These are phyloP conservation scores for Callosobruchus maculatus DNA, from an alignment of 2,888 invertebrate species.

Conservation along the genomic window DNA sequence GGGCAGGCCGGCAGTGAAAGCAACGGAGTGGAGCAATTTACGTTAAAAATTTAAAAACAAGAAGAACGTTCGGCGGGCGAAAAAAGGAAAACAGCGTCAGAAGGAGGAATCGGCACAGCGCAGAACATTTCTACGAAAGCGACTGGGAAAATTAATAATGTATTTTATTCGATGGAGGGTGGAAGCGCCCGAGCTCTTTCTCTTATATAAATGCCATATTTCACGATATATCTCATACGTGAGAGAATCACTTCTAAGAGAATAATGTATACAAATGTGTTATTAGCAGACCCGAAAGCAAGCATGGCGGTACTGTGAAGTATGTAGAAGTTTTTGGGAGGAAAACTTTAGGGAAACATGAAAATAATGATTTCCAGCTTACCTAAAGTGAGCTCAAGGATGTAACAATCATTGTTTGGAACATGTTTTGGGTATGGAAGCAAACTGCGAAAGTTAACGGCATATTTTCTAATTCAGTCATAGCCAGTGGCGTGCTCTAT, in stretches of 20 bases:
- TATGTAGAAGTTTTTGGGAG: no score
- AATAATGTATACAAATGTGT: conserved; percentile 41
- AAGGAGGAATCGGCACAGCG: not conserved
- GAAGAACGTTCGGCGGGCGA: not conserved
- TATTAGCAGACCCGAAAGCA: conserved; percentile 28
- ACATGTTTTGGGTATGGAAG: no score
- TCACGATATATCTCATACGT: conserved; percentile 33
- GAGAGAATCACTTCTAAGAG: conserved; percentile 44
- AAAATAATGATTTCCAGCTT: no score
- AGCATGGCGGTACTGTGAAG: not conserved
- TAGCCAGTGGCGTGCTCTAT: no score
- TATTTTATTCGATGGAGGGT: conserved; percentile 17
- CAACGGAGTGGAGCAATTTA: conserved; percentile 18
- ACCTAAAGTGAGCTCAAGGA: no score
- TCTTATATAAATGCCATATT: conserved; percentile 24
- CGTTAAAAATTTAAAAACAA: conserved; percentile 16
- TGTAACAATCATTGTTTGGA: no score
- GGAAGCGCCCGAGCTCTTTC: not conserved
- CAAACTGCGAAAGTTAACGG: no score
- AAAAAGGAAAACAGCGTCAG: not conserved
- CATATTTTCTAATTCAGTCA: no score
- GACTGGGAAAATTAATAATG: conserved; percentile 30
- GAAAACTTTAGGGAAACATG: no score
- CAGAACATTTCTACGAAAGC: conserved; percentile 1
- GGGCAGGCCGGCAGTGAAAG: conserved; percentile 4